Evolutionary conservation across 64 coral and sea anemone species (phyloP), one percentile per base, ranked within the genome.

Genomic region (Cladopsammia gracilis): DNA sequence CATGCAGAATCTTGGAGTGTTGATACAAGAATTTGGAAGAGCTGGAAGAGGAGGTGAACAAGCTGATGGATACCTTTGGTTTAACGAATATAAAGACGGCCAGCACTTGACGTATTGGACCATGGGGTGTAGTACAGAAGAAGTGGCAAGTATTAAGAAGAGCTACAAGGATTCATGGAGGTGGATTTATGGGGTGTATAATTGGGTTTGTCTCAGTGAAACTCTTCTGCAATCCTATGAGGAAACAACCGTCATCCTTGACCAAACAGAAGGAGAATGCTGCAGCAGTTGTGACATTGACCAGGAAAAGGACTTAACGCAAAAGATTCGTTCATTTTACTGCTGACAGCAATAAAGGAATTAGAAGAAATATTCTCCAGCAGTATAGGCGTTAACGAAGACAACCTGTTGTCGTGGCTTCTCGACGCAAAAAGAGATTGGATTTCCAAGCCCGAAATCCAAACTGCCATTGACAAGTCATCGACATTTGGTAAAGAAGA

Each of bases 1-100:
- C 45, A 86, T 86, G 70, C n/a, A 56, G 9, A 92, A 85, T 3
- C 25, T 80, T 14, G 62, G 46, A 25, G 80, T 86, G 26, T 11
- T 95, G 34, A 15, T 95, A n/a, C 93, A 95, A 18, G 93, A 89
- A 74, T 66, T 94, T 57, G 86, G 93, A 18, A 75, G 86, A 57
- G 93, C 93, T 4, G 86, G 86, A 48, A 49, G 86, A 43, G 42
- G 25, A 22, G 16, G 15, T 26, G 20, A 87, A 18, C 44, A 76
- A 25, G 11, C 58, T 15, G 48, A 68, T 13, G 62, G 78, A 44
- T 19, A 77, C 14, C n/a, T 64, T 25, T 92, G 48, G 4, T 23
- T 93, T 14, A 93, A 93, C 25, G 84, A 93, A 73, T 9, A 78
- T 13, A 88, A 79, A 80, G 82, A 93, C 18, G 72, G 88, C 22